Evolutionary conservation across 1,140 invertebrate species (phyloP), one percentile per base, ranked within the genome.

Genomic region (Samia ricini): DNA sequence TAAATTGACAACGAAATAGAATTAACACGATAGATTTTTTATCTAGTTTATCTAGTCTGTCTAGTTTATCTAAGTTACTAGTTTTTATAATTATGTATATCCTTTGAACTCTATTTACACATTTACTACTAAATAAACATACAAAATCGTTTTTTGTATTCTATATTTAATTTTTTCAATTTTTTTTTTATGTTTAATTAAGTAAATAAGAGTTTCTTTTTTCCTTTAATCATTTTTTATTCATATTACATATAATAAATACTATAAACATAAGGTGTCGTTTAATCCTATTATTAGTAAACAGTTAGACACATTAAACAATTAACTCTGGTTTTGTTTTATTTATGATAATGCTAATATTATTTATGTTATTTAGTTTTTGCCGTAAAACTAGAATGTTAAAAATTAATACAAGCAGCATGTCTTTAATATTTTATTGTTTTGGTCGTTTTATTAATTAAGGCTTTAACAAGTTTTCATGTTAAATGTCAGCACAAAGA

Each of bases 1-100:
- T 59, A 33, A 49, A 57, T 64, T 63, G 56, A 64, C 57, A 23
- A 50, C 22, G 22, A 42, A 36, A 26, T 22, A n/a, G 36, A 49
- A 59, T 24, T 50, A 26, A 22, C 57, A 52, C 21, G 8, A 22
- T 10, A 52, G 7, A 52, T 21, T 21, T 23, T 21, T 15, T 26
- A 15, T 15, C 33, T 12, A 5, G 20, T 21, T 52, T 23, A 52
- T 52, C 51, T 42, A 42, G 33, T 10, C 26, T 5, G 10, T 5
- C 10, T 29, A 29, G 6, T 29, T 29, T 42, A 42, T 12, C 33
- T 7, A 7, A 42, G n/a, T 1, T 15, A 7, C n/a, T 42, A n/a
- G n/a, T n/a, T n/a, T n/a, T n/a, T n/a, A 42, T 42, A 42, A 42
- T 42, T 42, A 12, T 42, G 3, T 15, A 3, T 42, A 3, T 12